These are phyloP conservation scores for Cotesia typhae DNA, from an alignment of 1,140 invertebrate genomes.

Conservation along the genomic window DNA sequence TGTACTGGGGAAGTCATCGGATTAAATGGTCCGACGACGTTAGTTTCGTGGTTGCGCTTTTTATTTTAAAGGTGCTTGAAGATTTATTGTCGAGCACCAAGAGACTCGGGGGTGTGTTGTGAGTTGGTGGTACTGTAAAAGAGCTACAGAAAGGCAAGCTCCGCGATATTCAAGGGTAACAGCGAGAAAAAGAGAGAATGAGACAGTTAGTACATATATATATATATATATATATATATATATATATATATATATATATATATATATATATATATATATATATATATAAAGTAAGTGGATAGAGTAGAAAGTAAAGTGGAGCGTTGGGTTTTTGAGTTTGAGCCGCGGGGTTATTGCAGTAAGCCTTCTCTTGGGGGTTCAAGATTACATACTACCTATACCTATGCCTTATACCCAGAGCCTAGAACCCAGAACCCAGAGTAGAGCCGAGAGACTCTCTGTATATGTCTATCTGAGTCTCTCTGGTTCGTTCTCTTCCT, in stretches of 20 bases:
- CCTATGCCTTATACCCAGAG: constrained; percentile 42
- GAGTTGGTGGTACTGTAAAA: background rate
- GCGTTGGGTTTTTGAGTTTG: constrained; percentile 56
- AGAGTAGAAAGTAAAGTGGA: constrained; percentile 22
- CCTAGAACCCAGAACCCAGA: too few relatives aligned
- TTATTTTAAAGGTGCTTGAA: constrained; percentile 58
- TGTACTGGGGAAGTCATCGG: constrained; percentile 19
- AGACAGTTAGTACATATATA: background rate
- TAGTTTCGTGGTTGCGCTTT: constrained; percentile 35
- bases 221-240: background rate
- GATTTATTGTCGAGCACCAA: constrained; percentile 58
- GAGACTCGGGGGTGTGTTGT: constrained; percentile 10
- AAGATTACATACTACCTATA: constrained; percentile 58
- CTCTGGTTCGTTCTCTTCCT: constrained; percentile 32
- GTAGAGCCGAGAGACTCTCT: background rate
- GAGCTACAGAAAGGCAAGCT: background rate
- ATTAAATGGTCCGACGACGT: constrained; percentile 33
- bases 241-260: background rate
- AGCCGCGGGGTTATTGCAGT: constrained; percentile 65
- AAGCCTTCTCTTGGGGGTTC: constrained; percentile 65
- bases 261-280: background rate
- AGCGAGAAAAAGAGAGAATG: background rate
- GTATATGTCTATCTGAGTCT: constrained; percentile 18
- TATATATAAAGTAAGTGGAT: background rate
- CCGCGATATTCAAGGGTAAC: constrained; percentile 5